phyloP scores from a whole-genome alignment of 2,797 vertebrate species.

The Bradypus variegatus region DNA sequence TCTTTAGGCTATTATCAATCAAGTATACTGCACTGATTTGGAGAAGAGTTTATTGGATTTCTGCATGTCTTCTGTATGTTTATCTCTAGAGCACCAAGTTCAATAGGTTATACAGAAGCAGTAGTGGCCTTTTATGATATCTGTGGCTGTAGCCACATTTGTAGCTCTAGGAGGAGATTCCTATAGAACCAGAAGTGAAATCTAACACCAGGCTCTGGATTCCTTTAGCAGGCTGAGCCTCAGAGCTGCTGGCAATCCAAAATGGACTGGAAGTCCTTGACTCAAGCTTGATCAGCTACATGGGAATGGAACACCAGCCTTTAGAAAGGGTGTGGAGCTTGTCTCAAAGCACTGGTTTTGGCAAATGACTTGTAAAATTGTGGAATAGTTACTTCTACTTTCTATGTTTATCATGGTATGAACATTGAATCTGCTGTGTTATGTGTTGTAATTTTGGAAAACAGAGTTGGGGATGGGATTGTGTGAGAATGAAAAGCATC shows the following conservation, averaged over 20 bases:
- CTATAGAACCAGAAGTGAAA: conserved; percentile 37
- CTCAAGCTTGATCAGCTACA: background rate
- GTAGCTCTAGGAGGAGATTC: conserved; percentile 31
- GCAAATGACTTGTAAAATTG: conserved; percentile 23
- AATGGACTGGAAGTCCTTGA: background rate
- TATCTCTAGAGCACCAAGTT: conserved; percentile 1
- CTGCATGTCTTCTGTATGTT: background rate
- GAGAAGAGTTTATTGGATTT: background rate
- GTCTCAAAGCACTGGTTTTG: background rate
- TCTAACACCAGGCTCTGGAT: background rate
- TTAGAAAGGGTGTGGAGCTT: background rate
- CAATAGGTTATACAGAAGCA: background rate
- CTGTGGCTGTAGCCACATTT: background rate
- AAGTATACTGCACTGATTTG: background rate
- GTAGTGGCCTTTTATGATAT: background rate
- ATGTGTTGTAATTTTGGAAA: conserved; percentile 5
- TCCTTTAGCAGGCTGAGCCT: background rate
- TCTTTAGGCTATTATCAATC: conserved; percentile 5
- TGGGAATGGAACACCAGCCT: background rate
- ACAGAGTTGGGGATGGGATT: background rate
- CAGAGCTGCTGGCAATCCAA: background rate
- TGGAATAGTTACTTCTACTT: conserved; percentile 10
- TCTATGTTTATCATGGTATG: background rate
- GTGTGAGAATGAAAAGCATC: background rate
- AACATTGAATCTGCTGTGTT: background rate